These are phyloP conservation scores for Odontesthes bonariensis DNA, from an alignment of 2,113 vertebrate species.

Conservation along the genomic window DNA sequence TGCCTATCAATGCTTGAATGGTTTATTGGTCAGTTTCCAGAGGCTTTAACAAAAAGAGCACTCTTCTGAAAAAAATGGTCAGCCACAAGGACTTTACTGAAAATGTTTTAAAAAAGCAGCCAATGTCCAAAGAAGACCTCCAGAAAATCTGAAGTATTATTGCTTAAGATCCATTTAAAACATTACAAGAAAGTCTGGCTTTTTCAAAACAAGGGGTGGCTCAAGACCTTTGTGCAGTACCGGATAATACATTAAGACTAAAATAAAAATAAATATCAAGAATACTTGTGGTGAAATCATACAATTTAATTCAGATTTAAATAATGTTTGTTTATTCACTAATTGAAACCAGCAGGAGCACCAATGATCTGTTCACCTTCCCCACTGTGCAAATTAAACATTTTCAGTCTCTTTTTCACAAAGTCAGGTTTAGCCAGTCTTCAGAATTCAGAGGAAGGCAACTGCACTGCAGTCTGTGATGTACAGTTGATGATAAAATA, in stretches of 20 bases:
- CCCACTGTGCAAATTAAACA: slow-evolving; percentile 45
- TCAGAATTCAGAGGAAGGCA: slow-evolving; percentile 38
- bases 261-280: not conserved
- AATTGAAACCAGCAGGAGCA: slow-evolving; percentile 34
- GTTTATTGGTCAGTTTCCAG: no score
- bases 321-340: slow-evolving; percentile 10
- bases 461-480: slow-evolving; percentile 23
- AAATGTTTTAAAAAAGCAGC: no score
- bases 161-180: not conserved
- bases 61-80: no score
- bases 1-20: no score
- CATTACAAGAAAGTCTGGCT: not conserved
- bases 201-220: no score
- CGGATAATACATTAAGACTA: not conserved
- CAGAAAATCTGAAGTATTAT: no score
- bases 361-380: slow-evolving; percentile 25
- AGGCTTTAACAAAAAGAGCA: no score
- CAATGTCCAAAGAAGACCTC: no score
- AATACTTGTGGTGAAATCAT: not conserved
- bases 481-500: slow-evolving; percentile 32
- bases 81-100: no score
- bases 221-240: not conserved
- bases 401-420: slow-evolving; percentile 40
- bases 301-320: not conserved
- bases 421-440: slow-evolving; percentile 30